A percentile compares a stretch with the other conserved stretches of the same genome.
phyloP scores from a whole-genome alignment of 2,113 vertebrate species.

The Clarias batrachus region DNA sequence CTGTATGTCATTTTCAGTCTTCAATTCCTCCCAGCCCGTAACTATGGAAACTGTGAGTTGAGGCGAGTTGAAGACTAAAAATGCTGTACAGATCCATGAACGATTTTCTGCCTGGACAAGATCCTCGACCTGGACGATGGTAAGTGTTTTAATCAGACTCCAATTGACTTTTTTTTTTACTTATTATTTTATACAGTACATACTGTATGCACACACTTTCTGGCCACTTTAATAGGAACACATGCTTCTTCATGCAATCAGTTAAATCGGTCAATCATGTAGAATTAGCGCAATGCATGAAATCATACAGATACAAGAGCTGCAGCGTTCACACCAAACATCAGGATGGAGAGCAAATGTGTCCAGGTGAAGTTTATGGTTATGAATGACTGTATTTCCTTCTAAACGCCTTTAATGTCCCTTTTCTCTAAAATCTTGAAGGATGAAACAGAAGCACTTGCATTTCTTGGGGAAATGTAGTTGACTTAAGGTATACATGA shows the following conservation, averaged over 20 bases:
- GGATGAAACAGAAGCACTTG: conserved; percentile 16
- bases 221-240: background rate
- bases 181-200: too few relatives aligned
- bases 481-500: conserved; percentile 79
- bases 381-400: background rate
- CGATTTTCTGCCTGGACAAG: conserved; percentile 54
- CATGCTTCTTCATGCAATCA: background rate
- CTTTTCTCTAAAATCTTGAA: background rate
- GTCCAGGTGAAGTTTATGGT: background rate
- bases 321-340: background rate
- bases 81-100: conserved; percentile 82
- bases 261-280: background rate
- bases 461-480: conserved; percentile 75
- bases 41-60: conserved; percentile 81
- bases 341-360: background rate
- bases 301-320: background rate
- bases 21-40: conserved; percentile 83
- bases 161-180: background rate
- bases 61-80: conserved; percentile 84
- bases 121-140: conserved; percentile 34
- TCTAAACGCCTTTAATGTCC: background rate
- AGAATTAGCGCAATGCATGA: background rate
- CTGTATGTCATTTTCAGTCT: conserved; percentile 86
- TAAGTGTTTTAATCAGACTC: conserved; percentile 27
- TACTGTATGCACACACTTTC: background rate